Conservation (phyloP, 2,888 invertebrate species). For the Allacma fusca region DNA sequence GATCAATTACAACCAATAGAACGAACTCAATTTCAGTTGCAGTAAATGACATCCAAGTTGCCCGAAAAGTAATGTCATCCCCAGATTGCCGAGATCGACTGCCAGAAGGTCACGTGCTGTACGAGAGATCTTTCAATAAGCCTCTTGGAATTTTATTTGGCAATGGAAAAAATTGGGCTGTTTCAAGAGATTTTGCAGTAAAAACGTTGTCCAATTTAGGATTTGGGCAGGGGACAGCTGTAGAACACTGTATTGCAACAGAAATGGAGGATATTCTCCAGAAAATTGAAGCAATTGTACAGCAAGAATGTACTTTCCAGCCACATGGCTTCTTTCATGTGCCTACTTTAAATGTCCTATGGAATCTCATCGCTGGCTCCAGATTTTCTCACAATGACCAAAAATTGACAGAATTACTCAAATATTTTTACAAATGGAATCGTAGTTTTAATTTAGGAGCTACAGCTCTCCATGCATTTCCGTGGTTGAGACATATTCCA, state of each 20-base stretch:
- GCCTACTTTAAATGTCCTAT: conserved; percentile 22
- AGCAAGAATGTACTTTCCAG: background rate
- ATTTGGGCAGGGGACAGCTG: background rate
- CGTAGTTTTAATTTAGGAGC: conserved; percentile 33
- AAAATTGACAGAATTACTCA: background rate
- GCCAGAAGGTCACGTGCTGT: background rate
- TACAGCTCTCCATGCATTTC: conserved; percentile 8
- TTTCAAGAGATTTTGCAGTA: background rate
- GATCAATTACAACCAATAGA: too few relatives aligned
- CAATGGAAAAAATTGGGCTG: conserved; percentile 17
- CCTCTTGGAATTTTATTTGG: conserved; percentile 31
- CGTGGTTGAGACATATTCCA: conserved; percentile 24
- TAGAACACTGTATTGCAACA: conserved; percentile 15
- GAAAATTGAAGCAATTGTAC: background rate
- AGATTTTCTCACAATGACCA: conserved; percentile 22
- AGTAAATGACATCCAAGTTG: background rate
- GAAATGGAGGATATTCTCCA: conserved; percentile 27
- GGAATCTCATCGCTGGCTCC: conserved; percentile 28
- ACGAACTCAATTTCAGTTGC: conserved; percentile 24
- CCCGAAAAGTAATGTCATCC: conserved; percentile 19
- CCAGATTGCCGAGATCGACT: conserved; percentile 31
- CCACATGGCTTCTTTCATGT: conserved; percentile 25
- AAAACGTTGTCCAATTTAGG: conserved; percentile 16
- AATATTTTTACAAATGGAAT: conserved; percentile 23
- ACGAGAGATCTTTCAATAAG: conserved; percentile 18